Evolutionary conservation across 2,888 invertebrate genomes (phyloP).

Genomic region (Cantharis nigra): DNA sequence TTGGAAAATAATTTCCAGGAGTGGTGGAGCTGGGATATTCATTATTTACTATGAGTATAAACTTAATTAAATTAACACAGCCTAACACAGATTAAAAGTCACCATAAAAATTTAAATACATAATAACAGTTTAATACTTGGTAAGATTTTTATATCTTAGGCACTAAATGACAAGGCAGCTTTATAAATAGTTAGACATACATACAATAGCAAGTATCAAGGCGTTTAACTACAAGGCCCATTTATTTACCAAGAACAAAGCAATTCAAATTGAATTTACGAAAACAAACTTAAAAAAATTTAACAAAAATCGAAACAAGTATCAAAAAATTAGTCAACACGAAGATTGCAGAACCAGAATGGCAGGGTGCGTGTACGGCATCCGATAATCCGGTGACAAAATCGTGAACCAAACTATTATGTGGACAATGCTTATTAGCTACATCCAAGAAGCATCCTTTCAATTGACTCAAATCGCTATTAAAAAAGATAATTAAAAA

Average conservation of each 20-base stretch:
- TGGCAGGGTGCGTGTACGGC: conserved; percentile 12
- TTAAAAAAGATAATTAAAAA: background rate
- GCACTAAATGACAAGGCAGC: background rate
- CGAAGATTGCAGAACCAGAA: background rate
- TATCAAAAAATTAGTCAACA: conserved; percentile 1
- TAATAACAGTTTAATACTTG: background rate
- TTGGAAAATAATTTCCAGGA: background rate
- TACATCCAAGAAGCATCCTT: conserved; percentile 11
- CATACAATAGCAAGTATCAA: background rate
- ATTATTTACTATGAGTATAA: background rate
- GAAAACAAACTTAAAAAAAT: background rate
- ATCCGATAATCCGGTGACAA: conserved; percentile 10
- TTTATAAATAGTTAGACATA: background rate
- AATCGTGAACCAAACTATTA: conserved; percentile 5
- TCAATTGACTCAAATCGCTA: conserved; percentile 14
- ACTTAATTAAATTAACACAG: background rate
- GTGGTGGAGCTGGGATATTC: background rate
- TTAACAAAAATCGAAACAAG: background rate
- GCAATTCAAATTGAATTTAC: background rate
- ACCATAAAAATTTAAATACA: background rate
- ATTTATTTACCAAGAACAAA: background rate
- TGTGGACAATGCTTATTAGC: conserved; percentile 6
- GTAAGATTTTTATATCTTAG: background rate
- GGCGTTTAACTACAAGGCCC: background rate
- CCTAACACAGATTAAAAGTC: background rate